Conservation (phyloP, 2,113 vertebrate genomes). For the Lontra canadensis region DNA sequence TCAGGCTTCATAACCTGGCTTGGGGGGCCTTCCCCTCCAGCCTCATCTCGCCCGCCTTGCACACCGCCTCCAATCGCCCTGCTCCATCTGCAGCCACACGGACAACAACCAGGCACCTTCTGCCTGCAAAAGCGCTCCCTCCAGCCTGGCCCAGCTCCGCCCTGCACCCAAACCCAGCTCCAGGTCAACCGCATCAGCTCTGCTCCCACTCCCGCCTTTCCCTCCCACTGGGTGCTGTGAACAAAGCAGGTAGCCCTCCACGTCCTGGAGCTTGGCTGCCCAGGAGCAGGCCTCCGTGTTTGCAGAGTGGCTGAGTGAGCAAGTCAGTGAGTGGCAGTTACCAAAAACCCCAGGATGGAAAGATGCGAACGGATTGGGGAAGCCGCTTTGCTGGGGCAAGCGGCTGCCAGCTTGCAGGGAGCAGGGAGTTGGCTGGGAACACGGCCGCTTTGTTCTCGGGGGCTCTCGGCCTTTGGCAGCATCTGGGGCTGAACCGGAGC, state of each 20-base stretch:
- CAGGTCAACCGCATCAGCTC: too few species aligned
- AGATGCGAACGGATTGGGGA: not conserved
- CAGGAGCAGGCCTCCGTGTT: not conserved
- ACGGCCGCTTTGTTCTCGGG: not conserved
- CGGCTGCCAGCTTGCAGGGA: not conserved
- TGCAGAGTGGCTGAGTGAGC: not conserved
- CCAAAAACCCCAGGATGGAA: not conserved
- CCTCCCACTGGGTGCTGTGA: not conserved
- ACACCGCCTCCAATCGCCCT: not conserved
- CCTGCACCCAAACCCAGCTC: not conserved
- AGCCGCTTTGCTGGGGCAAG: not conserved
- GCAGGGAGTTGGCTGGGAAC: not conserved
- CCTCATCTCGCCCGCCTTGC: not conserved
- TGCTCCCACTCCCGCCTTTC: not conserved
- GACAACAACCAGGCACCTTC: too few species aligned
- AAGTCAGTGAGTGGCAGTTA: not conserved
- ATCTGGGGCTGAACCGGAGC: not conserved
- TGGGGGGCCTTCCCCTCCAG: not conserved
- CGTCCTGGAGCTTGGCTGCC: not conserved
- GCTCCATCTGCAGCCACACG: not conserved
- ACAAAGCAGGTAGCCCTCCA: not conserved
- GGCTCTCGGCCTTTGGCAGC: not conserved
- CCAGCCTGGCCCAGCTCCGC: not conserved
- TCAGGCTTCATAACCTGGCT: rapidly evolving
- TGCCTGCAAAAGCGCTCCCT: not conserved